These are phyloP conservation scores for Dendrocincla fuliginosa DNA, from an alignment of 2,797 vertebrate genomes.

Conservation along the genomic window DNA sequence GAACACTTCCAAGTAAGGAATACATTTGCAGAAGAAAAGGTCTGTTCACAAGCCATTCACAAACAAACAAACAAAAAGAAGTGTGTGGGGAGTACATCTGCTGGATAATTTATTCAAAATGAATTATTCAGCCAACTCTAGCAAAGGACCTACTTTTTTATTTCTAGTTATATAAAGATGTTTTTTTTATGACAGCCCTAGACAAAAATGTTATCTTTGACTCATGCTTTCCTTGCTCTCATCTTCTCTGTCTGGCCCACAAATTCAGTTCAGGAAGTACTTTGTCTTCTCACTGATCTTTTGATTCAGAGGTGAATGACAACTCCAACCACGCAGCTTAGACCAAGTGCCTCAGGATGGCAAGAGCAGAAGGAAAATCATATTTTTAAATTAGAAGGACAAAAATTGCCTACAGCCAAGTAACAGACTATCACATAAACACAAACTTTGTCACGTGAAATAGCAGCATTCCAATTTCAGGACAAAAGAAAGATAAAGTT, in stretches of 20 bases:
- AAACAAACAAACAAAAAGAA: slow-evolving; percentile 59
- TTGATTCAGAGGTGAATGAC: slow-evolving; percentile 51
- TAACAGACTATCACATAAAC: slow-evolving; percentile 29
- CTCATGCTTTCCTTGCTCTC: slow-evolving; percentile 7
- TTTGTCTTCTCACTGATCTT: slow-evolving; percentile 43
- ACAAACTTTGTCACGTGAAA: slow-evolving; percentile 40
- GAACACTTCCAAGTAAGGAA: slow-evolving; percentile 16
- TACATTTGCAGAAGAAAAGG: slow-evolving; percentile 12
- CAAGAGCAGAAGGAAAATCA: neutral
- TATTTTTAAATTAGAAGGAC: slow-evolving; percentile 57
- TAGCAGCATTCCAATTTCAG: slow-evolving; percentile 40
- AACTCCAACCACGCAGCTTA: slow-evolving; percentile 33
- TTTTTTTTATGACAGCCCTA: slow-evolving; percentile 8
- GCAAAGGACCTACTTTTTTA: slow-evolving; percentile 13
- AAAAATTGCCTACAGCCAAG: slow-evolving; percentile 51
- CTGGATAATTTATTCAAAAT: slow-evolving; percentile 59
- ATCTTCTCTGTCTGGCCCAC: slow-evolving; percentile 10
- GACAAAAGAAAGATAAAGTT: slow-evolving; percentile 60
- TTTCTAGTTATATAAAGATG: slow-evolving; percentile 9
- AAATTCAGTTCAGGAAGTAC: neutral
- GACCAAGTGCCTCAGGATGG: slow-evolving; percentile 36
- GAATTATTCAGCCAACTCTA: slow-evolving; percentile 53
- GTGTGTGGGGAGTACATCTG: slow-evolving; percentile 35
- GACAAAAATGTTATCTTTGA: slow-evolving; percentile 23
- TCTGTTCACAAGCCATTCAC: slow-evolving; percentile 42